A percentile compares a stretch with the other conserved stretches of the same genome.
phyloP scores from a whole-genome alignment of 2,797 vertebrate genomes.

The Gymnopithys bicolor region DNA sequence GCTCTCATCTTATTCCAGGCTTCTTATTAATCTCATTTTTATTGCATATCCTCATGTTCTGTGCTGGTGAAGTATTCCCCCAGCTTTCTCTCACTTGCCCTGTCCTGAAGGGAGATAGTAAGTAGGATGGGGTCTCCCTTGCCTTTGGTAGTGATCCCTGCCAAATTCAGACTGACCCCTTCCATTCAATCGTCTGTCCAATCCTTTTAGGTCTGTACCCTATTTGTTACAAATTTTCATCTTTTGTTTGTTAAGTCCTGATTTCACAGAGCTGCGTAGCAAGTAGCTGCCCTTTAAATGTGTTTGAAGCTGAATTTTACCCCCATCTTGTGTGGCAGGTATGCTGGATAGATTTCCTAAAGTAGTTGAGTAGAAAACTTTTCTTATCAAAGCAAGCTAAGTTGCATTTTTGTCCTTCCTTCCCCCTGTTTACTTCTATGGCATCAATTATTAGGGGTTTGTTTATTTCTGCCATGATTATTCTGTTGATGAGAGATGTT shows the following conservation, averaged over 20 bases:
- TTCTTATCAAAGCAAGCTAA: neutral
- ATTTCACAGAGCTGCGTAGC: neutral
- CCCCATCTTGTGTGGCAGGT: neutral
- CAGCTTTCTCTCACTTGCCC: neutral
- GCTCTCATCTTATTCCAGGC: neutral
- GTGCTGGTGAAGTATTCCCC: neutral
- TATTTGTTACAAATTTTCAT: neutral
- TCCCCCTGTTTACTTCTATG: neutral
- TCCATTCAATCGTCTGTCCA: neutral
- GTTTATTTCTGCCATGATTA: neutral
- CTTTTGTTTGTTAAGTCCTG: neutral
- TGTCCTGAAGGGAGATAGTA: neutral
- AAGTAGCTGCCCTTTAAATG: neutral
- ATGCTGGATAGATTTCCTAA: neutral
- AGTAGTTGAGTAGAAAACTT: neutral
- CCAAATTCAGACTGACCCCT: neutral
- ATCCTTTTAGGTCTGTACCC: neutral
- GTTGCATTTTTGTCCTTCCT: neutral
- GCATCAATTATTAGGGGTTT: neutral
- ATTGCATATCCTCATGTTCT: neutral
- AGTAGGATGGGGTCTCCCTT: neutral
- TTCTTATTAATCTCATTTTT: neutral
- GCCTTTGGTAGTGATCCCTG: neutral
- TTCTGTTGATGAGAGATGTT: neutral
- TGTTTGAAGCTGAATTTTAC: neutral